These are phyloP conservation scores for Adelognathus sp. DNA, from an alignment of 2,888 invertebrate genomes.

Conservation along the genomic window DNA sequence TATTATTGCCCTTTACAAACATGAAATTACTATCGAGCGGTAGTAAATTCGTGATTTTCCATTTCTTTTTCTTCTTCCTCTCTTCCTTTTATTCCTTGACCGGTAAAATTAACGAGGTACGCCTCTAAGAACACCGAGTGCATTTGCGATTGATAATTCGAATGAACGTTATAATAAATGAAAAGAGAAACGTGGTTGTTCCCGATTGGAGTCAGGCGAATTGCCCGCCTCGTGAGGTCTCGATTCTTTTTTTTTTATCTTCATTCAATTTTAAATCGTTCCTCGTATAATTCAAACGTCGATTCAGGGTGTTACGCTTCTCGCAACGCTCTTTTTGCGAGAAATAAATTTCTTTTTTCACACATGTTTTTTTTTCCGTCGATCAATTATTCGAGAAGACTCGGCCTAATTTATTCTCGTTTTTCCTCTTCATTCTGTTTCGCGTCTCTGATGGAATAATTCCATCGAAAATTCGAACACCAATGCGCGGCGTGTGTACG, in stretches of 20 bases:
- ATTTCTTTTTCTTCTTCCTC: conserved; percentile 36
- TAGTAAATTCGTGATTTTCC: conserved; percentile 68
- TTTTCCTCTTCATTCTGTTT: not conserved
- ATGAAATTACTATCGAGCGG: conserved; percentile 74
- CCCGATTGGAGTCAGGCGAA: conserved; percentile 60
- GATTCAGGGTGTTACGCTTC: conserved; percentile 30
- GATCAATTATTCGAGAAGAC: conserved; percentile 4
- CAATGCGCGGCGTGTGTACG: conserved; percentile 46
- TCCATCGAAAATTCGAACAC: conserved; percentile 34
- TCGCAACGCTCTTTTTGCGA: conserved; percentile 35
- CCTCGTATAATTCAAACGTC: conserved; percentile 18
- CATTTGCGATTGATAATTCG: conserved; percentile 35
- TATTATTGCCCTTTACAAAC: conserved; percentile 79
- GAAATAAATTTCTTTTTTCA: conserved; percentile 28
- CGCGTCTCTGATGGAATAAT: conserved; percentile 13
- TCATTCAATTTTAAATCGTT: conserved; percentile 31
- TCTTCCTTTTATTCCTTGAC: conserved; percentile 44
- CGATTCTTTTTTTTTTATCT: conserved; percentile 26
- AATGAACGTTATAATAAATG: not conserved
- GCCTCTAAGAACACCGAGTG: conserved; percentile 54
- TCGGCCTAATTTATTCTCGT: conserved; percentile 6
- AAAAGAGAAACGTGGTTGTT: conserved; percentile 56
- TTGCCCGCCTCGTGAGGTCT: conserved; percentile 55
- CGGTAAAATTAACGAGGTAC: conserved; percentile 60
- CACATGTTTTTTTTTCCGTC: conserved; percentile 1